Evolutionary conservation across 2,113 vertebrate species (phyloP).

Genomic region (Telmatochromis brichardi): DNA sequence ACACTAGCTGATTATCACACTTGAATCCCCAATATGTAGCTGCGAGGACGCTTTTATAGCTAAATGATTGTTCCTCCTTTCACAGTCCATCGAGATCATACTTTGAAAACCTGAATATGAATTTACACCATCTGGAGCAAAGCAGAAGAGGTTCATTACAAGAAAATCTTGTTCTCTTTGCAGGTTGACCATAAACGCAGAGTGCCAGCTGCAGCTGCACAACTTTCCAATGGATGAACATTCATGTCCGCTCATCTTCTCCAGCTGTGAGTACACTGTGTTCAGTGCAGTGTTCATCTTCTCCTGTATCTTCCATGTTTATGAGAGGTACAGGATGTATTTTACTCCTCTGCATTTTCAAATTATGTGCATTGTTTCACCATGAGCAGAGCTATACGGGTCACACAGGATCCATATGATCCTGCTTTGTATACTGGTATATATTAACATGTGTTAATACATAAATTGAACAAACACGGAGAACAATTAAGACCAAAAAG

Average conservation of each 20-base stretch:
- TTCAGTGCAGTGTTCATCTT: neutral
- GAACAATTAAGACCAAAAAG: neutral
- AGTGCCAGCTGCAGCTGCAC: conserved; percentile 93
- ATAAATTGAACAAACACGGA: neutral
- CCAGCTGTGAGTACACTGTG: conserved; percentile 87
- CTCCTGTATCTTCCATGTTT: neutral
- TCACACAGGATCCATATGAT: neutral
- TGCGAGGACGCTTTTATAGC: neutral
- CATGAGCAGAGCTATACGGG: neutral
- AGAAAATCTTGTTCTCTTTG: neutral
- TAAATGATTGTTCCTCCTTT: neutral
- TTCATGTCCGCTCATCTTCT: conserved; percentile 93
- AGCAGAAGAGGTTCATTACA: neutral
- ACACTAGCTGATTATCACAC: neutral
- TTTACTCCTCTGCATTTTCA: neutral
- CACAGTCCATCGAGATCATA: neutral
- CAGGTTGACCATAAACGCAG: conserved; percentile 94
- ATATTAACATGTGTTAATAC: neutral
- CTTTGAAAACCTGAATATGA: neutral
- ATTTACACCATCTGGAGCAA: neutral
- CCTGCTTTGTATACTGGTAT: neutral
- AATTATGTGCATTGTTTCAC: neutral
- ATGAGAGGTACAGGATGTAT: neutral
- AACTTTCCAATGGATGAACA: conserved; percentile 98
- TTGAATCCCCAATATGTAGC: neutral